A percentile compares a stretch with the other conserved stretches of the same genome.
Evolutionary conservation across 2,888 invertebrate species (phyloP).

Genomic region (Acronicta leporina): DNA sequence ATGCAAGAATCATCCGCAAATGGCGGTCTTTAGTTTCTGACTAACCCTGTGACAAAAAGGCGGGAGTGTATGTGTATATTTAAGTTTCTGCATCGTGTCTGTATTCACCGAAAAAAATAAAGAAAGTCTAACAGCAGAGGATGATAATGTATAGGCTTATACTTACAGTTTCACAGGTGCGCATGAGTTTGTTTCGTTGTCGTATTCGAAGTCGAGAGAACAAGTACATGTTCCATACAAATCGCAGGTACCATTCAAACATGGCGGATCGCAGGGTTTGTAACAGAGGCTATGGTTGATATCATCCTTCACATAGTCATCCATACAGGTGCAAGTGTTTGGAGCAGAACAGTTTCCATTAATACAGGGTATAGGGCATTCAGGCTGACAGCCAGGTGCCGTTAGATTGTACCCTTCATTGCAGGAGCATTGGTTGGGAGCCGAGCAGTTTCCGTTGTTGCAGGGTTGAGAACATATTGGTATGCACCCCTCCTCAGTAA

Average conservation of each 20-base stretch:
- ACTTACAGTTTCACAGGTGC: constrained; percentile 64
- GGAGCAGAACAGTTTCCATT: constrained; percentile 51
- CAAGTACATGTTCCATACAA: constrained; percentile 66
- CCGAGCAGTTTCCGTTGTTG: constrained; percentile 60
- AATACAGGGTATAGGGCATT: constrained; percentile 12
- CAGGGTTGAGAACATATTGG: constrained; percentile 63
- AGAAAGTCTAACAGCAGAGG: too few species aligned
- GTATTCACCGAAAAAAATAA: too few species aligned
- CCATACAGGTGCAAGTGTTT: constrained; percentile 42
- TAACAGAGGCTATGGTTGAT: constrained; percentile 56
- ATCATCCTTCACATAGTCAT: constrained; percentile 53
- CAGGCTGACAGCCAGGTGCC: neutral
- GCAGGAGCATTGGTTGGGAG: constrained; percentile 61
- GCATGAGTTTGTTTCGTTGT: constrained; percentile 59
- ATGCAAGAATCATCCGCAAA: too few species aligned
- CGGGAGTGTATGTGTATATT: too few species aligned
- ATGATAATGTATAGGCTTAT: too few species aligned
- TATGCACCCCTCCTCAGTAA: constrained; percentile 39
- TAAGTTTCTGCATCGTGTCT: too few species aligned
- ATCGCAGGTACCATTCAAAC: constrained; percentile 65
- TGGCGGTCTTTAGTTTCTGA: too few species aligned
- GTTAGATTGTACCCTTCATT: neutral
- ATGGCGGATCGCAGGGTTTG: constrained; percentile 63
- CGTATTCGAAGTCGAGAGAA: constrained; percentile 53
- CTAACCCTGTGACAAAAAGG: too few species aligned